Conservation (phyloP, 2,113 vertebrate genomes). For the Natator depressus region DNA sequence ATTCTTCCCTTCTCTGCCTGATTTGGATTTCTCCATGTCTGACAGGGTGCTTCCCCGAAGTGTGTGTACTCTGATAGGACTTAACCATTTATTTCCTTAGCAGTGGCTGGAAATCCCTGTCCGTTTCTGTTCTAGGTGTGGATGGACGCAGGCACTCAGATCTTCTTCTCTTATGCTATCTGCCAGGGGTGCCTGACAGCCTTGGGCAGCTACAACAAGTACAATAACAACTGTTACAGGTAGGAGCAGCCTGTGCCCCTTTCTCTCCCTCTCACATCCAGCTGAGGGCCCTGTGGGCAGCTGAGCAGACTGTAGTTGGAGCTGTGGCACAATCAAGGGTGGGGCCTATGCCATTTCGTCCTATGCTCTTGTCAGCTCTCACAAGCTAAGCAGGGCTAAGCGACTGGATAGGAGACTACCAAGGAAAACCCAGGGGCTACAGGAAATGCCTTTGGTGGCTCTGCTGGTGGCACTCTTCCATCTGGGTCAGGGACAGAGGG, state of each 20-base stretch:
- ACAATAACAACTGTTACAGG: conserved; percentile 94
- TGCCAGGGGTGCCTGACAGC: conserved; percentile 90
- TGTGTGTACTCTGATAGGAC: neutral
- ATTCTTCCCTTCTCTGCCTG: neutral
- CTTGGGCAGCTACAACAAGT: conserved; percentile 95
- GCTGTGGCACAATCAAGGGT: neutral
- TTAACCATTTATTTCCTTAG: neutral
- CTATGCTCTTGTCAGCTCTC: rapidly evolving
- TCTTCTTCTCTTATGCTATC: conserved; percentile 91
- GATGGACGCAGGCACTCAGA: conserved; percentile 89
- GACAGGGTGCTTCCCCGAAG: neutral
- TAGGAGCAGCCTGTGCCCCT: conserved; percentile 45
- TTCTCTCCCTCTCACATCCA: rapidly evolving
- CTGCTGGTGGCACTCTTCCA: neutral
- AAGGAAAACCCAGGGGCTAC: neutral
- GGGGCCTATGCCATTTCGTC: neutral
- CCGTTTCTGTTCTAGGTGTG: conserved; percentile 82
- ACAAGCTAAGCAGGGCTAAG: neutral
- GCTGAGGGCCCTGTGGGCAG: neutral
- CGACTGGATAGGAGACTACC: neutral
- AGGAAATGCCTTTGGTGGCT: neutral
- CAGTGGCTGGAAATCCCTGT: neutral
- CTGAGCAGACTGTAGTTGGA: neutral
- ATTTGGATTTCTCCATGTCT: neutral
- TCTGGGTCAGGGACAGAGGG: neutral